Evolutionary conservation across 2,888 invertebrate genomes (phyloP), one percentile per base, ranked within the genome.

Genomic region (Cryptus armator): DNA sequence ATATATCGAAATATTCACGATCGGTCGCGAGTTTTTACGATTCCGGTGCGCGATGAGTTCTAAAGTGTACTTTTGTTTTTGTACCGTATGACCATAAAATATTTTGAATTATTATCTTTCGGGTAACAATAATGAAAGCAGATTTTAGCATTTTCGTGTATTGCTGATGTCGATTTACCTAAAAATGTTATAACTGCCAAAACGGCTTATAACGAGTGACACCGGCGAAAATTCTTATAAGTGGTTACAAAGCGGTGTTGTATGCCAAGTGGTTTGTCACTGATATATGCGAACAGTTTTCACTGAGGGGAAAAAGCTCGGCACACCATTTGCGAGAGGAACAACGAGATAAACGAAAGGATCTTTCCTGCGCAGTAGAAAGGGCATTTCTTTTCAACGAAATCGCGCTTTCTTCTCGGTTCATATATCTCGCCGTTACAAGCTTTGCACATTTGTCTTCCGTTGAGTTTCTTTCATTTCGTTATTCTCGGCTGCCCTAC

Each of bases 201-300:
- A 24, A 14, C 10, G 46, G 59, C 29, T 29, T 53, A 12, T 12
- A 59, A 43, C 24, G 24, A 24, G 24, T 24, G 24, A 24, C 24
- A 24, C 53, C 12, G 56, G 12, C 43, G 43, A 24, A 19, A 43
- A 56, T 56, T 72, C 71, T n/a, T 32, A 44, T 62, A 62, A 74
- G 74, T 46, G 62, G 62, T 74, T 74, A 74, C 59, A 62, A 44
- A 59, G 72, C 72, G 37, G 48, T 51, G 72, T 62, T 53, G 62
- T 48, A 46, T 14, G 16, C 43, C n/a, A 62, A 74, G 44, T 29
- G 59, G 62, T 62, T 59, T 62, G 74, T 74, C 74, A 62, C 29
- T 62, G 74, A 74, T 74, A 48, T 74, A 62, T 62, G 74, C 62
- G 46, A 62, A 62, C 29, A 62, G 46, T 74, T 62, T 48, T 16